A percentile compares a stretch with the other conserved stretches of the same genome.
Evolutionary conservation across 2,888 invertebrate species (phyloP).

Genomic region (Labia minor): DNA sequence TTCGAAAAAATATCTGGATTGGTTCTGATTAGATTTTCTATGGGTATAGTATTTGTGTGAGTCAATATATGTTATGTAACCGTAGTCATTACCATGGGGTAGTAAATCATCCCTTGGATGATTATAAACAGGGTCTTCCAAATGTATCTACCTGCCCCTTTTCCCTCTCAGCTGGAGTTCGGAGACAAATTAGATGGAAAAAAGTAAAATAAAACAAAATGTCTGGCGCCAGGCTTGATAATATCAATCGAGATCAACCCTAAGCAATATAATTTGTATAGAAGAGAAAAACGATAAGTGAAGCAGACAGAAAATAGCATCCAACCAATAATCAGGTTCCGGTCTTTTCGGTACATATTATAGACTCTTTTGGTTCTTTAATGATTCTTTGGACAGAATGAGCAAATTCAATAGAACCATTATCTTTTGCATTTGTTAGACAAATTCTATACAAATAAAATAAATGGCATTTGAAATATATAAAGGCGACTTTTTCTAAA

Average conservation of each 20-base stretch:
- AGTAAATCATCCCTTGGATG: conserved; percentile 1
- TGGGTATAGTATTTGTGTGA: not conserved
- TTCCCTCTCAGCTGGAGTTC: not conserved
- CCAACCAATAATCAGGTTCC: not conserved
- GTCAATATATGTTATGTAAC: not conserved
- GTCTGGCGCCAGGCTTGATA: not conserved
- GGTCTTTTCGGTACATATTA: too few species aligned
- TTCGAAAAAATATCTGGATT: too few species aligned
- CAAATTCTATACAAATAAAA: not conserved
- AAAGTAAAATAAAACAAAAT: not conserved
- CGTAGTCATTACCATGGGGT: not conserved
- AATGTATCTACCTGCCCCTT: not conserved
- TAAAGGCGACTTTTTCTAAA: not conserved
- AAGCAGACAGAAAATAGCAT: not conserved
- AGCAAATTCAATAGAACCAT: not conserved
- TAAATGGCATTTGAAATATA: not conserved
- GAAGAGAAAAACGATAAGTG: not conserved
- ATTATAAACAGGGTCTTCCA: not conserved
- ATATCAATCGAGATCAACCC: not conserved
- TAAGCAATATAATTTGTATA: not conserved
- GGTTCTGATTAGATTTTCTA: too few species aligned
- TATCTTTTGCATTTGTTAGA: not conserved
- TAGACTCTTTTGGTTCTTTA: not conserved
- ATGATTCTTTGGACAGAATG: not conserved
- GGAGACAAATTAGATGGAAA: not conserved